phyloP scores from a whole-genome alignment of 1,140 invertebrate genomes.

The Drosophila nannoptera region DNA sequence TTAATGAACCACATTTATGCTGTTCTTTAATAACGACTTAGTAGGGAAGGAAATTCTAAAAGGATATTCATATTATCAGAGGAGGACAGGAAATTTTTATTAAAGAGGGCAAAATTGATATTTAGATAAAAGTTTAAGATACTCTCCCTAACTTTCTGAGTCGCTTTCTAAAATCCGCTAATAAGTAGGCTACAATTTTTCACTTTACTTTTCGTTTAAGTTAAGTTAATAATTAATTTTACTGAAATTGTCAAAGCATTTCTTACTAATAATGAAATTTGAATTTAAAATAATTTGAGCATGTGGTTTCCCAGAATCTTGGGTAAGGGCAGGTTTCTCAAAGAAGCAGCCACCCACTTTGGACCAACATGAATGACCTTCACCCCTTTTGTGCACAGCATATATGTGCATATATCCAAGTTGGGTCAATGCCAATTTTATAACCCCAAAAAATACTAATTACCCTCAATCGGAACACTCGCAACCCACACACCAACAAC shows the following conservation, averaged over 20 bases:
- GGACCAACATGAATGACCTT: slow-evolving; percentile 32
- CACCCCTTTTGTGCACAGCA: slow-evolving; percentile 17
- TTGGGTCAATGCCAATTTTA: slow-evolving; percentile 42
- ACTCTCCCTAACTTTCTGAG: too few relatives aligned
- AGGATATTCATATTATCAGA: too few relatives aligned
- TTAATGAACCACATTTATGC: background rate
- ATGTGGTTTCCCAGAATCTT: slow-evolving; percentile 20
- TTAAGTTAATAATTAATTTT: background rate
- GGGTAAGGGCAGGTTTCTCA: background rate
- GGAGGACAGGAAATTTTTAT: too few relatives aligned
- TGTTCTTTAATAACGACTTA: too few relatives aligned
- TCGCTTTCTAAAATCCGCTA: background rate
- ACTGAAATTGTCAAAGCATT: too few relatives aligned
- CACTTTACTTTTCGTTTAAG: background rate
- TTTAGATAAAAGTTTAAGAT: too few relatives aligned
- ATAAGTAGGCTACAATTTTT: background rate
- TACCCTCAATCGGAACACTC: slow-evolving; percentile 42
- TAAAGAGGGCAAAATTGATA: too few relatives aligned
- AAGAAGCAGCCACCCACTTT: background rate
- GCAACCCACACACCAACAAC: slow-evolving; percentile 35
- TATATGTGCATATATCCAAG: slow-evolving; percentile 10
- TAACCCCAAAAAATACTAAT: slow-evolving; percentile 45
- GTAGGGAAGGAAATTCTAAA: too few relatives aligned
- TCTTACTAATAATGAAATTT: background rate
- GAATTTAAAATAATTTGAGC: background rate